Evolutionary conservation across 2,888 invertebrate genomes (phyloP), one percentile per base, ranked within the genome.

Genomic region (Ephialtes manifestator): DNA sequence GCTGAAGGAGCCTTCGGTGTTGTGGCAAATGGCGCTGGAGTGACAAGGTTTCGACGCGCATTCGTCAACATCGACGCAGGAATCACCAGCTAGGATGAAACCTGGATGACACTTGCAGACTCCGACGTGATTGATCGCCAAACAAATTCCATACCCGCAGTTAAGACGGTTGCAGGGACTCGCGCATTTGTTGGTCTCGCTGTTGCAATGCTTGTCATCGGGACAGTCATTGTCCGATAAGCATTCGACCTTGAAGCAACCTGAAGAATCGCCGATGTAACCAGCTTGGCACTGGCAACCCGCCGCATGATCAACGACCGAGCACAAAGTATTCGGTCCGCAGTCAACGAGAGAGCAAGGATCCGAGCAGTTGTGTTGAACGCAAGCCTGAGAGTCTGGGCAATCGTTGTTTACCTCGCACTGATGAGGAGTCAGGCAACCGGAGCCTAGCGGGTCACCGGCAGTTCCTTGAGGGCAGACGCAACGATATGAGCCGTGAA

Each of bases 171-270:
- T 97, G 90, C 98, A 98, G 81, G 98, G 97, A 96, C 97, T 97
- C 89, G 96, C 95, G 92, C 97, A 98, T 94, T 97, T 97, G 93
- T 98, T 97, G 71, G 95, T 96, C 89, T 96, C 96, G 4, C 94
- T 93, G 90, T 98, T 97, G 91, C 98, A 98, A 88, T 96, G 96
- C 93, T 97, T 97, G 86, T 97, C 97, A 46, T 91, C 93, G 3
- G 97, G 94, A 91, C 98, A 98, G 89, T 98, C 98, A 53, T 95
- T 95, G 92, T 97, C 96, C 60, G 96, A 96, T 1, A 97, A 95
- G 93, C 98, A 98, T 94, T 98, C 98, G 2, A 98, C 98, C 94
- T 97, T 97, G 93, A 97, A 98, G 91, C 98, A 98, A 48, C 98
- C 98, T 74, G 97, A 95, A 4, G 97, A 96, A 94, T 98, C 97